These are phyloP conservation scores for Ondatra zibethicus DNA, from an alignment of 2,113 vertebrate species.

Conservation along the genomic window DNA sequence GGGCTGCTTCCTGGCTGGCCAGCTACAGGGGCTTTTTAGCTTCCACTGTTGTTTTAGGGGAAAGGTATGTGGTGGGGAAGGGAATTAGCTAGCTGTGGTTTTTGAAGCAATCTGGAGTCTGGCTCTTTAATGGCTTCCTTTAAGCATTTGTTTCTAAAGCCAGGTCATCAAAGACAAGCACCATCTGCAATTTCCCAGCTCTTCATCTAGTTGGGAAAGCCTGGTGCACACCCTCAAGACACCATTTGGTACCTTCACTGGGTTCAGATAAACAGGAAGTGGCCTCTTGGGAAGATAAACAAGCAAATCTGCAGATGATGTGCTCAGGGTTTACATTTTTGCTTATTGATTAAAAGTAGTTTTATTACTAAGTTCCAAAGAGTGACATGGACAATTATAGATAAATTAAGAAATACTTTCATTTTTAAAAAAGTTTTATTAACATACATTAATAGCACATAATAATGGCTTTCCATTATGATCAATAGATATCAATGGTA, in stretches of 20 bases:
- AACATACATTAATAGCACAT: not conserved
- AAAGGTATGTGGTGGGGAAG: not conserved
- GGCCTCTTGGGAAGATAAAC: slow-evolving; percentile 58
- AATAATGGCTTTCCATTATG: not conserved
- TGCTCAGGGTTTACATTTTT: slow-evolving; percentile 7
- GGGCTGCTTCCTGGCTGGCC: slow-evolving; percentile 34
- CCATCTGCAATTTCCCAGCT: slow-evolving; percentile 59
- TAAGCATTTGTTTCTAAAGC: slow-evolving; percentile 71
- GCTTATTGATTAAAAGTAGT: not conserved
- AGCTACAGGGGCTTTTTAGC: not conserved
- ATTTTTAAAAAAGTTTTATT: not conserved
- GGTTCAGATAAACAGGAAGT: slow-evolving; percentile 58
- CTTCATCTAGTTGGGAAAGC: slow-evolving; percentile 24
- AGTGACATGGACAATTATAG: not conserved
- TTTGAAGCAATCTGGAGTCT: slow-evolving; percentile 61
- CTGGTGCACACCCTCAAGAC: slow-evolving; percentile 33
- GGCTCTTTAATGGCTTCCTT: slow-evolving; percentile 69
- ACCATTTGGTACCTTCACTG: slow-evolving; percentile 73
- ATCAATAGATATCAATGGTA: not conserved
- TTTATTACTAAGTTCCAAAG: not conserved
- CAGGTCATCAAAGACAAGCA: slow-evolving; percentile 75
- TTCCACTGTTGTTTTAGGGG: slow-evolving; percentile 43
- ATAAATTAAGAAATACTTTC: not conserved
- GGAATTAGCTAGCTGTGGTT: not conserved
- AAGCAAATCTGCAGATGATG: not conserved